Conservation (phyloP, 2,888 invertebrate genomes). For the Gordius sp. region DNA sequence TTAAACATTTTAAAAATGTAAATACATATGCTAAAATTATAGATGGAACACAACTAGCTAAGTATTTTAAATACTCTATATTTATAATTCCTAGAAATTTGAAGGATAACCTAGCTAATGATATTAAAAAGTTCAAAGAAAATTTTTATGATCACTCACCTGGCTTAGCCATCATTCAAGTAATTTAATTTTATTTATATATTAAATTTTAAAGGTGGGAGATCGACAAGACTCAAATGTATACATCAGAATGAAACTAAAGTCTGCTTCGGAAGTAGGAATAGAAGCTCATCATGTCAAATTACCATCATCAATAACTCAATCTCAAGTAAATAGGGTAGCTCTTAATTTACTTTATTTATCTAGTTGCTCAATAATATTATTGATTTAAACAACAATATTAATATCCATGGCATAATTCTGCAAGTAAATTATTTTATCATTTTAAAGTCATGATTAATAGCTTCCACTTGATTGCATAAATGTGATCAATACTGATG, state of each 20-base stretch:
- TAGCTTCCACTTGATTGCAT: conserved; percentile 54
- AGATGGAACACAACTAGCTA: neutral
- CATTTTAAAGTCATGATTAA: conserved; percentile 21
- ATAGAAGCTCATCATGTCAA: conserved; percentile 52
- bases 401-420: conserved; percentile 65
- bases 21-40: neutral
- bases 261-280: conserved; percentile 65
- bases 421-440: conserved; percentile 39
- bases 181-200: conserved; percentile 21
- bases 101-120: neutral
- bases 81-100: neutral
- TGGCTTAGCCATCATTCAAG: conserved; percentile 55
- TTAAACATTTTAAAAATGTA: conserved; percentile 13
- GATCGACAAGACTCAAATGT: conserved; percentile 86
- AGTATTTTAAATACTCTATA: neutral
- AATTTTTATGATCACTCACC: conserved; percentile 23
- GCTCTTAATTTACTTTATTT: conserved; percentile 18
- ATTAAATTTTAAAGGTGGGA: conserved; percentile 47
- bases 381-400: conserved; percentile 50
- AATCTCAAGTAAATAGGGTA: conserved; percentile 31
- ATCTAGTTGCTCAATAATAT: conserved; percentile 43
- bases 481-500: conserved; percentile 57
- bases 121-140: neutral
- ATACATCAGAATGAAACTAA: conserved; percentile 81
- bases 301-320: conserved; percentile 50